Base-by-base conservation (phyloP, 64 coral and sea anemone species). In the Pocillopora damicornis region DNA sequence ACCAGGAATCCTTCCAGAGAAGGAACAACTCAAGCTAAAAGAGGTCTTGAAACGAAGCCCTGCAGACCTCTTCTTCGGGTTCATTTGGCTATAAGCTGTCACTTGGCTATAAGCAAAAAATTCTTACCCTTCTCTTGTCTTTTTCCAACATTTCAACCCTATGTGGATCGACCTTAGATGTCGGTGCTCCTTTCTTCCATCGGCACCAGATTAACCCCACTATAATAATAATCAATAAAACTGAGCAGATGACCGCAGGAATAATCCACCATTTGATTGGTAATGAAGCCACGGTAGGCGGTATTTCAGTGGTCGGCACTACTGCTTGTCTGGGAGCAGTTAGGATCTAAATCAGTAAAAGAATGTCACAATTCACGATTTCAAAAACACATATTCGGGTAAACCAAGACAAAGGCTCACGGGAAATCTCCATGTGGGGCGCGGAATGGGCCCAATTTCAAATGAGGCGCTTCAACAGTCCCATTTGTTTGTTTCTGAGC, bases 261-360 rank as follows among this genome's bases (percentile, higher is more conserved):
- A 95, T 95, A 61, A 98, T 92, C 96, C 93, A 98, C 66, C 71
- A 98, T 15, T 62, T 77, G 12, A 92, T 75, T 22, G 78, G 91
- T 16, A 76, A 75, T 13, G 81, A 11, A n/a, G 37, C 81, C 22
- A 77, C 89, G 10, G 80, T 76, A 1, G 92, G 38, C 6, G 80
- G 75, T 10, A 94, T 64, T 36, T 93, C 86, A 0, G 79, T 59
- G 1, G 79, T 76, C n/a, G 88, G 87, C 45, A 88, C 76, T 15
- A 79, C 12, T 18, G 51, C 82, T 61, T 22, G 76, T 61, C 25
- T 80, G 22, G 86, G 86, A 14, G 86, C 73, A 11, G 86, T 60
- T 26, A 75, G 58, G 45, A 75, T 36, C 69, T 63, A 51, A 51
- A 51, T 51, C 7, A 7, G 42, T 51, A 51, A 51, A 51, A 51